phyloP scores from a whole-genome alignment of 2,113 vertebrate genomes.

The Cyphomyrus plagiostoma region DNA sequence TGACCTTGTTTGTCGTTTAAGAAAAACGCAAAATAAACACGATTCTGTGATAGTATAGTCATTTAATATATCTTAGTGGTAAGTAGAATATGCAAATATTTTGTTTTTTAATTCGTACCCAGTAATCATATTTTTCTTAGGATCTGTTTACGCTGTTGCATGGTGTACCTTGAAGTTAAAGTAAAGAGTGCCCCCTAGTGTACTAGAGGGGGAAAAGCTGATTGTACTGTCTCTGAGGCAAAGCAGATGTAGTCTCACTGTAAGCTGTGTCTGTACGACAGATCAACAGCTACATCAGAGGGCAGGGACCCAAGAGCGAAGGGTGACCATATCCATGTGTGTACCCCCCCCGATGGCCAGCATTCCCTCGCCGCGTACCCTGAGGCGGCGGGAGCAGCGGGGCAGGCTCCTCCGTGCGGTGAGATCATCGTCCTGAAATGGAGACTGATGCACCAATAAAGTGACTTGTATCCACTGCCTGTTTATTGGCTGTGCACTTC shows the following conservation, averaged over 20 bases:
- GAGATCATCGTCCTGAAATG: constrained; percentile 33
- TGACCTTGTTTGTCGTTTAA: neutral
- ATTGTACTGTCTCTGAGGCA: neutral
- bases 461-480: neutral
- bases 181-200: constrained; percentile 35
- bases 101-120: neutral
- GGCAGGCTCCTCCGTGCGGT: constrained; percentile 76
- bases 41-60: neutral
- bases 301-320: constrained; percentile 76
- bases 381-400: constrained; percentile 74
- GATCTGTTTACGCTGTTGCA: neutral
- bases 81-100: neutral
- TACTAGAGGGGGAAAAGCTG: neutral
- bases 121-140: neutral
- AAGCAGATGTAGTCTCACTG: neutral
- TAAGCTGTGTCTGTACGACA: constrained; percentile 24
- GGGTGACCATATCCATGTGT: constrained; percentile 69
- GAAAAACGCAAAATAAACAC: neutral
- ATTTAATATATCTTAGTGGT: neutral
- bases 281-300: constrained; percentile 68
- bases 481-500: constrained; percentile 9
- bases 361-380: constrained; percentile 74
- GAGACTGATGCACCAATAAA: neutral
- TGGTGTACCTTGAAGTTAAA: neutral
- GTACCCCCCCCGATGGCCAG: constrained; percentile 81